Conservation (phyloP, 2,888 invertebrate species). For the Liodrosophila aerea region DNA sequence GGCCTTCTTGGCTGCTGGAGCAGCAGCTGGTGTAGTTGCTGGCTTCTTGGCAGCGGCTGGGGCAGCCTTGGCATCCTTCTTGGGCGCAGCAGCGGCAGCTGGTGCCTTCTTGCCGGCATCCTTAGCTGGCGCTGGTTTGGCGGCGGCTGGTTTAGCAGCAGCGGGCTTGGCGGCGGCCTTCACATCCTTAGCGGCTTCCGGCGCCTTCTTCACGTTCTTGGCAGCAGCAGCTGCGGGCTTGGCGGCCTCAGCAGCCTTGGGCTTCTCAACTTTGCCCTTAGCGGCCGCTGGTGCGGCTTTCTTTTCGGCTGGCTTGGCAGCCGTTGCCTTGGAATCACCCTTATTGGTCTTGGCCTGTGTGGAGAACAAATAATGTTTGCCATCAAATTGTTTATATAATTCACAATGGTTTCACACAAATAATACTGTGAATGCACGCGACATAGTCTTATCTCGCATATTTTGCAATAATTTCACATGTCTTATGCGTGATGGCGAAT, state of each 20-base stretch:
- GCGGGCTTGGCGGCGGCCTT: slow-evolving; percentile 81
- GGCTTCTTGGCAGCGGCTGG: slow-evolving; percentile 51
- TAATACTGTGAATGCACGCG: neutral
- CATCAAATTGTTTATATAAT: slow-evolving; percentile 3
- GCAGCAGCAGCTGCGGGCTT: slow-evolving; percentile 80
- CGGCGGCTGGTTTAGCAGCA: slow-evolving; percentile 61
- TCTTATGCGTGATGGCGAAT: slow-evolving; percentile 27
- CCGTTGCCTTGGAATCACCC: slow-evolving; percentile 79
- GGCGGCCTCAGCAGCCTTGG: slow-evolving; percentile 79
- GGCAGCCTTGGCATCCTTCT: slow-evolving; percentile 55
- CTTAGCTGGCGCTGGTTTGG: slow-evolving; percentile 74
- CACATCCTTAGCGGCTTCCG: slow-evolving; percentile 80
- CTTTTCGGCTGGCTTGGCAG: slow-evolving; percentile 81
- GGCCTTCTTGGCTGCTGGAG: slow-evolving; percentile 70
- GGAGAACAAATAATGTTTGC: slow-evolving; percentile 6
- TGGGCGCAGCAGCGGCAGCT: slow-evolving; percentile 63
- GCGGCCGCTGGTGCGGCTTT: slow-evolving; percentile 79
- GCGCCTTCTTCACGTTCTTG: slow-evolving; percentile 81
- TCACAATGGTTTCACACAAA: slow-evolving; percentile 9
- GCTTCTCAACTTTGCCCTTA: slow-evolving; percentile 82
- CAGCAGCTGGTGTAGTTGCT: slow-evolving; percentile 63
- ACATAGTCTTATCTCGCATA: neutral
- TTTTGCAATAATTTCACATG: slow-evolving; percentile 16
- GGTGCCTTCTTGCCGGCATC: slow-evolving; percentile 69
- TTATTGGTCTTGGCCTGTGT: slow-evolving; percentile 81